Evolutionary conservation across 1,140 invertebrate species (phyloP), one percentile per base, ranked within the genome.

Genomic region (Acyrthosiphon pisum): DNA sequence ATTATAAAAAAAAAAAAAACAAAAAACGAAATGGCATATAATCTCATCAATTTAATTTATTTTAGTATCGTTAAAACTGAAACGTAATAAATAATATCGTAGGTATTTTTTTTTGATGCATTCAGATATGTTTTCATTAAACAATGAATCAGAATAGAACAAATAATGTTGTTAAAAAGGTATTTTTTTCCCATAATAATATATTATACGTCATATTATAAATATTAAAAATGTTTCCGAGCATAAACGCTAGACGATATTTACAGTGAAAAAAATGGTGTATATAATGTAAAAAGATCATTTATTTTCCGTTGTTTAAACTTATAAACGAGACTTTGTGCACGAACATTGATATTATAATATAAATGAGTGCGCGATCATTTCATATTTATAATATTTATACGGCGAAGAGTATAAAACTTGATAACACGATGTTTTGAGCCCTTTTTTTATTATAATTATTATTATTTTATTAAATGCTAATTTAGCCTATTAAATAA

Each of bases 401-500:
- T 76, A 14, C 3, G n/a, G 4, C 60, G n/a, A 35, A n/a, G 14
- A 76, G n/a, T 76, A 83, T 37, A 83, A 23, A 83, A 23, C 37
- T 83, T 83, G 37, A 44, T 41, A 26, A 86, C 9, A 86, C 23
- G 23, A 41, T 26, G 37, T 44, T 86, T 84, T 14, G 1, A 44
- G 83, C 8, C 8, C 9, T 11, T 26, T 44, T 84, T 86, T 86
- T 86, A 26, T 30, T 86, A 26, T 76, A n/a, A 76, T 76, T 14
- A n/a, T 18, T 30, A n/a, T 76, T 76, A n/a, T 76, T 76, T 41
- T 44, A 86, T 44, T 44, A 86, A 86, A 86, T 86, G 83, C 83
- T 86, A 86, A 86, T 86, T 86, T 23, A 86, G 41, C 41, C 83
- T 44, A 86, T 86, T 86, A 86, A 41, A 26, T 86, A 44, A 87